Conservation (phyloP, 2,113 vertebrate species). For the Setophaga coronata region DNA sequence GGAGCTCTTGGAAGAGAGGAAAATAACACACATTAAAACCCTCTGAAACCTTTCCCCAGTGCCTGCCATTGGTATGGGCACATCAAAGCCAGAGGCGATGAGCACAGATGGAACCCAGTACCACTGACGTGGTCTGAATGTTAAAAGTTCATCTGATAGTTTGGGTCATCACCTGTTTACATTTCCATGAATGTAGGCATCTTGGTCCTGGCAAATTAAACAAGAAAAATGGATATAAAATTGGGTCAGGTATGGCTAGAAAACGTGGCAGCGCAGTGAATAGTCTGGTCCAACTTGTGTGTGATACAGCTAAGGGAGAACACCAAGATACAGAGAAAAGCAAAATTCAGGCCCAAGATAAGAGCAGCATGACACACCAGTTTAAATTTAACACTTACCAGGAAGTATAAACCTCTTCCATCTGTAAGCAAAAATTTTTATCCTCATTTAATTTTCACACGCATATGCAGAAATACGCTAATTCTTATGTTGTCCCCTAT, state of each 20-base stretch:
- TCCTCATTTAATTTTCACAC: neutral
- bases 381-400: neutral
- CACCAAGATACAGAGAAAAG: neutral
- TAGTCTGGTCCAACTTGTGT: neutral
- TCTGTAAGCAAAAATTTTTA: neutral
- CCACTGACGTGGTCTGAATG: neutral
- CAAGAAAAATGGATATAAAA: neutral
- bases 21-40: neutral
- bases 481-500: neutral
- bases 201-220: neutral
- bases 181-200: neutral
- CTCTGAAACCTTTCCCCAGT: neutral
- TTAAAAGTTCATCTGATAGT: neutral
- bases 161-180: neutral
- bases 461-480: neutral
- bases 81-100: fast-evolving
- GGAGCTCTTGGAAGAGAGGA: fast-evolving
- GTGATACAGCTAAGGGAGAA: neutral
- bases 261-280: neutral
- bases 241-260: neutral
- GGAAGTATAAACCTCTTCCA: neutral
- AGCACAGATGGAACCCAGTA: neutral
- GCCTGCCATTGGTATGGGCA: fast-evolving
- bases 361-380: neutral
- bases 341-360: neutral